Base-by-base conservation (phyloP, 2,888 invertebrate genomes). In the Archips crataeganus region DNA sequence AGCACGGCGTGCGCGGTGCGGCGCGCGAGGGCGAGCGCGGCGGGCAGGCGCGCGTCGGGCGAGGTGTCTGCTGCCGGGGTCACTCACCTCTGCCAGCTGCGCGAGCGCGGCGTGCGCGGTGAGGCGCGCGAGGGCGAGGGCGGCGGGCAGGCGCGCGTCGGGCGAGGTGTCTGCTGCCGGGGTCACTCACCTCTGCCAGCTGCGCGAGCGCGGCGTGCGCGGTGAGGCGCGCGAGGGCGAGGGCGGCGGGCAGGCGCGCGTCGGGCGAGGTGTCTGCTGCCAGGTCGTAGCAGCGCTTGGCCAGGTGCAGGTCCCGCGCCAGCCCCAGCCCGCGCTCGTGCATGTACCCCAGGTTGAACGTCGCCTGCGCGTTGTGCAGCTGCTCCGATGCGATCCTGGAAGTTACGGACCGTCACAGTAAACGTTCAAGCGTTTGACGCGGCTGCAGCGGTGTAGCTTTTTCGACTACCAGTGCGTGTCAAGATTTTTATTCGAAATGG, bases 291-390 rank as follows among this genome's bases (percentile, higher is more conserved):
- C 98, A 98, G 39, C 99, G 96, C 94, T 99, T 99, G 39, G 99
- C 99, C 75, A 99, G 94, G 94, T 99, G 98, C 85, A 98, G 96
- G 94, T 99, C 97, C 71, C 95, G 95, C 8, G 96, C 95, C 93
- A 99, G 97, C 8, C 99, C 99, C 36, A 99, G 95, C 0, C 99
- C 99, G 79, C 98, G 97, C 91, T 99, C 99, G 91, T 99, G 99
- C 99, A 99, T 99, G 91, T 99, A 99, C 36, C 99, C 99, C 77
- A 99, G 95, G 94, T 99, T 99, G 91, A 99, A 99, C 97, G 99
- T 99, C 4, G 99, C 99, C 89, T 99, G 99, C 0, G 99, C 98
- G 90, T 98, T 99, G 87, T 98, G 98, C 80, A 99, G 98, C 84
- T 98, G 98, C 77, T 99, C 99, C 0, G 98, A 98, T 0, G 99